These are phyloP conservation scores for Sander lucioperca DNA, from an alignment of 2,113 vertebrate species.

Conservation along the genomic window DNA sequence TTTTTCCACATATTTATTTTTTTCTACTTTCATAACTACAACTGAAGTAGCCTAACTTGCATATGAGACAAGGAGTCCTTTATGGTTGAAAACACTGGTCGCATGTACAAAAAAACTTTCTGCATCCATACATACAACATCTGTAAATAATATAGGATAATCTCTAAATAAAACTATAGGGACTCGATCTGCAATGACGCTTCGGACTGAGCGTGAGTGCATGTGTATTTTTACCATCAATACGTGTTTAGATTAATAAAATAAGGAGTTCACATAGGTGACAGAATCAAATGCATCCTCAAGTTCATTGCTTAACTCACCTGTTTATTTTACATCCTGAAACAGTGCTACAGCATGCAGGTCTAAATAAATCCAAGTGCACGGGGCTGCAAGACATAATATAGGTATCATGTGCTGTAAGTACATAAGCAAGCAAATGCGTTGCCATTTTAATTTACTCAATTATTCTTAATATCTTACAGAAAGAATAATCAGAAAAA, in stretches of 20 bases:
- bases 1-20: background rate
- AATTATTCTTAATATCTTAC: background rate
- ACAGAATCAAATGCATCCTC: background rate
- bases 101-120: background rate
- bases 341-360: background rate
- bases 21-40: background rate
- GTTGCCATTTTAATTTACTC: background rate
- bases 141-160: background rate
- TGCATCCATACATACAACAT: background rate
- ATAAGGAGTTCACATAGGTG: background rate
- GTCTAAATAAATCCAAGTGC: background rate
- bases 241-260: background rate
- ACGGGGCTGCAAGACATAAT: too few species aligned
- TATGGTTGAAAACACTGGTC: background rate
- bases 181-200: background rate
- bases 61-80: background rate
- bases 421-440: background rate
- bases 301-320: conserved; percentile 28
- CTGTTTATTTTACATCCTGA: background rate
- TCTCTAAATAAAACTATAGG: background rate
- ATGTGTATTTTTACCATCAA: background rate
- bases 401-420: background rate
- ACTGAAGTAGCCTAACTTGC: background rate
- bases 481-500: background rate
- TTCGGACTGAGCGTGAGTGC: background rate